phyloP scores from a whole-genome alignment of 2,888 invertebrate species.

The Sphaerophoria taeniata region DNA sequence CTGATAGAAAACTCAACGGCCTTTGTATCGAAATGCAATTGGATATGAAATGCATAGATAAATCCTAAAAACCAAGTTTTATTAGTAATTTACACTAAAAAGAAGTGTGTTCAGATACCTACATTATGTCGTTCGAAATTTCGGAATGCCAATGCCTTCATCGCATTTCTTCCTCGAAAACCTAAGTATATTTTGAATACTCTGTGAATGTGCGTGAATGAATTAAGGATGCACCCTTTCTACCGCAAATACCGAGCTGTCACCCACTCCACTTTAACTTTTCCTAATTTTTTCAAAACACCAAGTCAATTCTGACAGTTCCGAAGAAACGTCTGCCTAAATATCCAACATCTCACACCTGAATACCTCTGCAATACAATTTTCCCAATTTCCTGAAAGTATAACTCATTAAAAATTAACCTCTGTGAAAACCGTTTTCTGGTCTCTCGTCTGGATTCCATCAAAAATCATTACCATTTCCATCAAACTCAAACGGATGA shows the following conservation, averaged over 20 bases:
- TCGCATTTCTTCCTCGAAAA: too few relatives aligned
- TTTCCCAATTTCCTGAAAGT: slow-evolving; percentile 26
- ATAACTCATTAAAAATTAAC: slow-evolving; percentile 69
- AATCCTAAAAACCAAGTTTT: too few relatives aligned
- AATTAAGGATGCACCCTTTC: slow-evolving; percentile 7
- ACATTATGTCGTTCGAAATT: too few relatives aligned
- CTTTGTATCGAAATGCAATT: too few relatives aligned
- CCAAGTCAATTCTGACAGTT: slow-evolving; percentile 55
- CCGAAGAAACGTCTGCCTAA: background rate
- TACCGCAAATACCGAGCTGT: background rate
- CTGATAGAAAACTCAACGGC: too few relatives aligned
- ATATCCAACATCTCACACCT: background rate
- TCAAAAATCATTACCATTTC: slow-evolving; percentile 54
- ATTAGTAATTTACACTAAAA: too few relatives aligned
- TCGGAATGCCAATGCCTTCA: too few relatives aligned
- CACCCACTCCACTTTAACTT: background rate
- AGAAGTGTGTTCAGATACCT: too few relatives aligned
- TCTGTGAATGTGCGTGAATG: too few relatives aligned
- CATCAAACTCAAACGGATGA: slow-evolving; percentile 19
- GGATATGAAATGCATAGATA: too few relatives aligned
- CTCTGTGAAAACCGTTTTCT: slow-evolving; percentile 8
- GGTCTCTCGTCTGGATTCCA: slow-evolving; percentile 32
- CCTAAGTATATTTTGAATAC: too few relatives aligned
- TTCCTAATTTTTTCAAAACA: slow-evolving; percentile 18
- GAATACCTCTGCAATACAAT: slow-evolving; percentile 42